Conservation (phyloP, 37 sponge, comb jelly and placozoan genomes). For the Hexactinellida sp. region DNA sequence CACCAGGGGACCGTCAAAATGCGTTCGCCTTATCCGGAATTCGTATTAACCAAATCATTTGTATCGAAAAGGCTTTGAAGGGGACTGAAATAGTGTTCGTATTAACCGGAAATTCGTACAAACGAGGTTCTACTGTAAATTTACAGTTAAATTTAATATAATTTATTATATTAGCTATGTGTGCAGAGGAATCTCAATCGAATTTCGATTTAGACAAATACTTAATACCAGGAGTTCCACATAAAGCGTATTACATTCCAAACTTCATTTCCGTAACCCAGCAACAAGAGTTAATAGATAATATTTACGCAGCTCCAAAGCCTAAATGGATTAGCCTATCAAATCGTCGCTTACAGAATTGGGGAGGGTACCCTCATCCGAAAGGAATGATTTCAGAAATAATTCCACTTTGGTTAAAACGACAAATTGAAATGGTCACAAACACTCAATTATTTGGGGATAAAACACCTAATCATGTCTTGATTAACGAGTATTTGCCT, state of each 20-base stretch:
- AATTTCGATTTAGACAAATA: neutral
- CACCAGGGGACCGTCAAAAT: too few species aligned
- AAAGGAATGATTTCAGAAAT: slow-evolving; percentile 42
- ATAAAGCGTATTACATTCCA: slow-evolving; percentile 72
- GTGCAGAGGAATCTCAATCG: neutral
- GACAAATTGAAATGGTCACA: slow-evolving; percentile 20
- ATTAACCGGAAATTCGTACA: too few species aligned
- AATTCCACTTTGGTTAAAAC: slow-evolving; percentile 68
- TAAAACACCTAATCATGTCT: slow-evolving; percentile 70
- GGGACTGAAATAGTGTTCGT: too few species aligned
- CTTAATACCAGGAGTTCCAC: slow-evolving; percentile 26
- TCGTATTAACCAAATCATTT: too few species aligned
- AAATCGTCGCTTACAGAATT: slow-evolving; percentile 80
- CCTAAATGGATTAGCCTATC: slow-evolving; percentile 86
- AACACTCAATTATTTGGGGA: slow-evolving; percentile 44
- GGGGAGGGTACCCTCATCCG: slow-evolving; percentile 63
- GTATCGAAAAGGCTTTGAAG: too few species aligned
- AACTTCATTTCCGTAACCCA: slow-evolving; percentile 65
- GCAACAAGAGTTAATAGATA: slow-evolving; percentile 33
- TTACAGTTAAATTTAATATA: too few species aligned
- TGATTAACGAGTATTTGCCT: slow-evolving; percentile 89
- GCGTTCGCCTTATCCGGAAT: too few species aligned
- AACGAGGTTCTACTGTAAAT: too few species aligned
- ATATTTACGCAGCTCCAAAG: slow-evolving; percentile 65
- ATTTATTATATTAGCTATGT: too few species aligned